Evolutionary conservation across 2,113 vertebrate genomes (phyloP).

Genomic region (Nanorana parkeri): DNA sequence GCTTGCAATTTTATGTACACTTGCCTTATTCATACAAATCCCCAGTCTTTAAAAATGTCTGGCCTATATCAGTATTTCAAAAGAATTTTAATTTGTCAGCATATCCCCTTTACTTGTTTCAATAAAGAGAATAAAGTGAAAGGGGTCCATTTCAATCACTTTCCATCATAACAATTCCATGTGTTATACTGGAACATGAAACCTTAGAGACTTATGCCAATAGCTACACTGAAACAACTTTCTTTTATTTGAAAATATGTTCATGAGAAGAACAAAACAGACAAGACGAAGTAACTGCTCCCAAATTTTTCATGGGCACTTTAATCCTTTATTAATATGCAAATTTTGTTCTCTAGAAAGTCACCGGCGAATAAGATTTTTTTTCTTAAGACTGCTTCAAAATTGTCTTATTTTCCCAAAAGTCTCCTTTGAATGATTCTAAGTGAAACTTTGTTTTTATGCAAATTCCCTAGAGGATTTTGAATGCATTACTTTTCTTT

Average conservation of each 20-base stretch:
- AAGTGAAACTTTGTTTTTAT: slow-evolving; percentile 73
- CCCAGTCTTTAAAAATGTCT: slow-evolving; percentile 23
- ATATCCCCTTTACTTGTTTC: slow-evolving; percentile 66
- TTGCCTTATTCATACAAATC: slow-evolving; percentile 37
- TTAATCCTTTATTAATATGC: slow-evolving; percentile 80
- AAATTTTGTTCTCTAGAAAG: slow-evolving; percentile 75
- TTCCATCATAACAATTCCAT: slow-evolving; percentile 64
- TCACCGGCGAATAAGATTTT: slow-evolving; percentile 63
- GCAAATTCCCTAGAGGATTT: slow-evolving; percentile 69
- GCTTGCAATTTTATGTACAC: slow-evolving; percentile 25
- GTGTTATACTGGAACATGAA: slow-evolving; percentile 64
- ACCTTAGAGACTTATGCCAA: slow-evolving; percentile 67
- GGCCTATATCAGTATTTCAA: slow-evolving; percentile 55
- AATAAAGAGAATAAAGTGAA: slow-evolving; percentile 61
- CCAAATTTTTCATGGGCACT: slow-evolving; percentile 72
- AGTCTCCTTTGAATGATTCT: slow-evolving; percentile 67
- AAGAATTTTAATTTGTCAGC: slow-evolving; percentile 60
- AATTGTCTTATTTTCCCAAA: slow-evolving; percentile 71
- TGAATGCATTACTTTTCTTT: slow-evolving; percentile 69
- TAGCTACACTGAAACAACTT: slow-evolving; percentile 63
- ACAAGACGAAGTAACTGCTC: slow-evolving; percentile 72
- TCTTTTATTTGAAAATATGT: slow-evolving; percentile 72
- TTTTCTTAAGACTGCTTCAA: slow-evolving; percentile 69
- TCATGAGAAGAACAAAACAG: slow-evolving; percentile 72
- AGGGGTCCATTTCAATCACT: slow-evolving; percentile 60